Evolutionary conservation across 2,888 invertebrate species (phyloP).

Genomic region (Halictus quadricinctus): DNA sequence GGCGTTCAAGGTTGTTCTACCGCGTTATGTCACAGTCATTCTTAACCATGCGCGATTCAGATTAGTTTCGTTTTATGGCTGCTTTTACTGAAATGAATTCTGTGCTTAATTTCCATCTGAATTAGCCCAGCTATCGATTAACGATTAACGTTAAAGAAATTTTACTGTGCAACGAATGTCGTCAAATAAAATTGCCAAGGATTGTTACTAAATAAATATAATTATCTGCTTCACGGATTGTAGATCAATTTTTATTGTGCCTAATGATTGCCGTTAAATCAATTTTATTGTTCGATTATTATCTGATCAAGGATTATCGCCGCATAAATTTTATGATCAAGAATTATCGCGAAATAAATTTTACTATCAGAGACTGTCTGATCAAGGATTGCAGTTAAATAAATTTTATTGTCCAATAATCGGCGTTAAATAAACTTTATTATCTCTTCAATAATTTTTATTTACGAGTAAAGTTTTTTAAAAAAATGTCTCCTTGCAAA

Average conservation of each 20-base stretch:
- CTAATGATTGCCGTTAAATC: not conserved
- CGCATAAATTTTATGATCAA: not conserved
- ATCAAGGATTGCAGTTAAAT: not conserved
- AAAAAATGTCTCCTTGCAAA: no score
- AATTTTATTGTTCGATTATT: not conserved
- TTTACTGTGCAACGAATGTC: not conserved
- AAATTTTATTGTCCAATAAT: no score
- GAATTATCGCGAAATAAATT: not conserved
- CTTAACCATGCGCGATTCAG: not conserved
- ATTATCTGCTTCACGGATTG: not conserved
- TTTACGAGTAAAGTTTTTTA: no score
- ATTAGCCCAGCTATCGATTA: not conserved
- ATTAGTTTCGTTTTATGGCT: not conserved
- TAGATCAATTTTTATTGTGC: not conserved
- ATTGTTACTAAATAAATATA: not conserved
- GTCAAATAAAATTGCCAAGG: not conserved
- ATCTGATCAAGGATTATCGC: not conserved
- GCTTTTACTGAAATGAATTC: not conserved
- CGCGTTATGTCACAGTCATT: not conserved
- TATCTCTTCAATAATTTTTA: no score
- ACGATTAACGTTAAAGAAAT: not conserved
- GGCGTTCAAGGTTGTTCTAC: not conserved
- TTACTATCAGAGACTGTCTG: not conserved
- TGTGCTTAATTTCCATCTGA: not conserved
- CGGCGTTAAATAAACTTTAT: no score